Evolutionary conservation across 92 coral and sea anemone species (phyloP), one percentile per base, ranked within the genome.

Genomic region (Parazoanthus darwini): DNA sequence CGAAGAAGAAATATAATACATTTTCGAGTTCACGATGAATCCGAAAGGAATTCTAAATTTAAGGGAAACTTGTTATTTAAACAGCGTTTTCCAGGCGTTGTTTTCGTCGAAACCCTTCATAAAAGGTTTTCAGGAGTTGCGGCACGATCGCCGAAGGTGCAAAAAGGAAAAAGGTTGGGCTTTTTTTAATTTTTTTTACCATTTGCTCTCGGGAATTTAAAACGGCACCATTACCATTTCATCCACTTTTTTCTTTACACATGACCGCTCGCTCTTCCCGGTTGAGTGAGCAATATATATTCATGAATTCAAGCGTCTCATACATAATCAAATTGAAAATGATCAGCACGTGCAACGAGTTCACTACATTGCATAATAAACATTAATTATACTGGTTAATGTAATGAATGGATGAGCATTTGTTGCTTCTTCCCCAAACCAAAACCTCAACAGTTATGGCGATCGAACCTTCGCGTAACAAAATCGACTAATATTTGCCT

Each of bases 241-340:
- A 80, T 51, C 39, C 68, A 80, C 84, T 80, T 80, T 80, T 44
- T 80, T 48, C 71, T 80, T 80, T 80, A 80, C 71, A 80, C 84
- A 80, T 80, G 84, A 80, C 84, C 84, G 72, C 71, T 80, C 84
- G 84, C 84, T 80, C 84, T 80, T 80, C 84, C 84, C 71, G 84
- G 84, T 80, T 80, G 84, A 80, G 84, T 80, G 84, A 80, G 84
- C n/a, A 80, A 80, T 80, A 25, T 80, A 80, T 80, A 80, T 80
- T 80, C 71, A 80, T 80, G 71, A 80, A 74, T 80, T 80, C 72
- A 26, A 80, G 84, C 84, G 84, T 80, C 71, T 80, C 71, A 80
- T 80, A 80, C 84, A 80, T 80, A 80, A 80, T 80, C 84, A 80
- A 80, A 80, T 54, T 80, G 84, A 80, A 54, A 80, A 80, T 80